Evolutionary conservation across 2,113 vertebrate genomes (phyloP), one percentile per base, ranked within the genome.

Genomic region (Xenopus laevis): DNA sequence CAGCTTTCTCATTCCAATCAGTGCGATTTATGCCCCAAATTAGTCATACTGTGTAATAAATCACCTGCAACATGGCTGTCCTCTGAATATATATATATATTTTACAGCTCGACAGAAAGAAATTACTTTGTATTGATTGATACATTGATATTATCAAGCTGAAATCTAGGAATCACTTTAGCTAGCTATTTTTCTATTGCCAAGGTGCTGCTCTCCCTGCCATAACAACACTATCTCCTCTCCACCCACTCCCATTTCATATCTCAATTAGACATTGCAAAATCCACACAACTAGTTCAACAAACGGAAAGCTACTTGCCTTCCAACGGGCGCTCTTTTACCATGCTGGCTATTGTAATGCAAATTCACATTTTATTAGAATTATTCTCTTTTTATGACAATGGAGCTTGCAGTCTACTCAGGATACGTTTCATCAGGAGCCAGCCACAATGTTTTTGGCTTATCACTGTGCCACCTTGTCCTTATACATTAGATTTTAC

Each of bases 221-320:
- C 17, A 52, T 30, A n/a, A 21, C 44, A 33, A 45, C 27, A 27
- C 16, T 53, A 27, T 46, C 45, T 33, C 60, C 57, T 68, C 40
- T 68, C 45, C 55, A 50, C 60, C 55, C 16, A 52, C 18, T 12
- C 10, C 45, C 21, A 74, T 68, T 67, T 66, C 58, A 53, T 50
- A 53, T 74, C 44, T 68, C 55, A 68, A 68, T 74, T 74, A 74
- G 20, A 47, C n/a, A 33, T 40, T 65, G 33, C 63, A 46, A 27
- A 44, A 53, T 52, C 52, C 60, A 21, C 40, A 50, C 3, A 13
- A 50, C 8, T 50, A 50, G 10, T 47, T 27, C 23, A 27, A 27
- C 23, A 27, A 27, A 27, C 4, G 5, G 33, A 40, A 40, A 40
- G 33, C 33, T 3, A 40, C 33, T 40, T 40, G 33, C 2, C 33